Base-by-base conservation (phyloP, 92 coral and sea anemone genomes). In the Pocillopora meandrina region DNA sequence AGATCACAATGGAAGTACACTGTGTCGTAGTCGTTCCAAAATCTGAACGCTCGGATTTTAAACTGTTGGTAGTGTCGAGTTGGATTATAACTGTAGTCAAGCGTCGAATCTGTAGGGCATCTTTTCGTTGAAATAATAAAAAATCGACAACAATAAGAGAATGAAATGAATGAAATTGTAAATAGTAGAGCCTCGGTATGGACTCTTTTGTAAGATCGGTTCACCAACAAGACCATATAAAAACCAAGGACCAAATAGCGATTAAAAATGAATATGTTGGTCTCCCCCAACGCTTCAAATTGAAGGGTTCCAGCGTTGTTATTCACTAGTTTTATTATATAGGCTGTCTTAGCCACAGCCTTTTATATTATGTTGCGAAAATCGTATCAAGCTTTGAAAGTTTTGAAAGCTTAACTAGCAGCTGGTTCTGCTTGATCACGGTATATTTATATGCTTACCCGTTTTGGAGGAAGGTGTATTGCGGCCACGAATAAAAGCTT, bases 1-100 rank as follows among this genome's bases (percentile, higher is more conserved):
- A 88, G 60, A 69, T 88, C 91, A 57, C 87, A 88, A n/a, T 88
- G 91, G 18, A 88, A 57, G 60, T 76, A 83, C 9, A 88, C 91
- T 2, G 79, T 55, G 26, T 74, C 78, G 59, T 88, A 79, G 10
- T 83, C 74, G 17, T 82, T 34, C n/a, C 76, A 68, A 65, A 88
- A 88, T 10, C 91, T 74, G 36, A 83, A 77, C 2, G 91, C 52
- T 52, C 77, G 61, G 78, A 88, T 75, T 12, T 62, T 56, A 42
- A 88, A 59, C 26, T 78, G 87, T 76, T 88, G 90, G 19, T 14
- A 52, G 10, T 56, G 31, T 65, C 66, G 52, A 20, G 58, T 67
- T 9, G 84, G 77, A 72, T 58, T 55, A 72, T 87, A 87, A 19
- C 31, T 55, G 78, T 87, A 87, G 13, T 52, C 81, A 83, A 87